Base-by-base conservation (phyloP, 2,888 invertebrate species). In the Hyalella azteca region DNA sequence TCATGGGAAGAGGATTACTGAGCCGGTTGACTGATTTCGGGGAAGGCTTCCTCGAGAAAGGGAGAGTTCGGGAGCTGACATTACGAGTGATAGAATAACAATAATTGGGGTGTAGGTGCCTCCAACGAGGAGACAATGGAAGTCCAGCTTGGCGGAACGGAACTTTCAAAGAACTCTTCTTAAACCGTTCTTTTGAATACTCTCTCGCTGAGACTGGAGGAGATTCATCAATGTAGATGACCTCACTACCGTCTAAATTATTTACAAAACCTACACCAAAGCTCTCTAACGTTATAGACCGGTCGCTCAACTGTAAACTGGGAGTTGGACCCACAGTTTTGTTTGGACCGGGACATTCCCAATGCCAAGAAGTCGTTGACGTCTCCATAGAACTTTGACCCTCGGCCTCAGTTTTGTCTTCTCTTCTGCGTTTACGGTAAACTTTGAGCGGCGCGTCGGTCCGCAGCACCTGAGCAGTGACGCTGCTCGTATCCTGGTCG, bases 61-160 rank as follows among this genome's bases (percentile, higher is more conserved):
- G 66, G 36, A 36, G 36, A 7, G 66, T 66, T 36, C 39, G 36
- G 9, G 66, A 36, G 36, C 66, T 66, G 15, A 29, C 66, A 36
- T 66, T 66, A 11, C 2, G 66, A 4, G 66, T n/a, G 9, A 66
- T 0, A 3, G 39, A 66, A 36, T 19, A 11, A 15, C 66, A 66
- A 29, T 66, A 66, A 1, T 15, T 36, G 36, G 66, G 66, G 29
- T 66, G 66, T 5, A 66, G 66, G 66, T 22, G 36, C 66, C 66
- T 32, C 66, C 66, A 66, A 36, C 66, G 32, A 19, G 66, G 66
- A 13, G 66, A 66, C 22, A 66, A 36, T 36, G 66, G 66, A 66
- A 36, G 15, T 4, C 13, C 39, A 7, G 22, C 2, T 36, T 39
- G 36, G 4, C 3, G 4, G 3, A 36, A 66, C 5, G 39, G 66